phyloP scores from a whole-genome alignment of 1,140 invertebrate genomes.

The Camponotus floridanus region DNA sequence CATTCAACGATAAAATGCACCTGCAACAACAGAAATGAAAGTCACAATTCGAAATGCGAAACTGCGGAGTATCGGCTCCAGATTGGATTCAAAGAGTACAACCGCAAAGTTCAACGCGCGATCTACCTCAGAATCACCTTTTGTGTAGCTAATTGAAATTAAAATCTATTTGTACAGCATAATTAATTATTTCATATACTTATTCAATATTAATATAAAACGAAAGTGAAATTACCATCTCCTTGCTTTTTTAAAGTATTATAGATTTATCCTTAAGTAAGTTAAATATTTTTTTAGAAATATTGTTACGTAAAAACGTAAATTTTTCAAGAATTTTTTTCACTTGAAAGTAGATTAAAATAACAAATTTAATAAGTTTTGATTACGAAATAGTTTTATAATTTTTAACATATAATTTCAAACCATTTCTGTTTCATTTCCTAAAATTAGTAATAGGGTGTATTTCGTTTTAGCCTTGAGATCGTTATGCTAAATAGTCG shows the following conservation, averaged over 20 bases:
- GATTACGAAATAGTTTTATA: neutral
- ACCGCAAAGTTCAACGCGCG: neutral
- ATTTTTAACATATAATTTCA: neutral
- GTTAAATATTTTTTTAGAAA: neutral
- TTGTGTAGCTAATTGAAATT: neutral
- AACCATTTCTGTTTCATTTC: neutral
- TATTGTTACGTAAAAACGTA: neutral
- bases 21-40: constrained; percentile 56
- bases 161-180: constrained; percentile 15
- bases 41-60: constrained; percentile 23
- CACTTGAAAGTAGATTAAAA: neutral
- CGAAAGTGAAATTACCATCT: neutral
- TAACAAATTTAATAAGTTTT: neutral
- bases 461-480: neutral
- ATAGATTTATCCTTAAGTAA: constrained; percentile 13
- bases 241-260: neutral
- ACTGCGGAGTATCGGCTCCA: constrained; percentile 14
- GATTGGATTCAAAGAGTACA: constrained; percentile 32
- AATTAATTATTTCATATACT: too few species aligned
- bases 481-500: constrained; percentile 22
- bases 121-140: constrained; percentile 23
- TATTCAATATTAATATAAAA: constrained; percentile 12
- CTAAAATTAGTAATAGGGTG: neutral
- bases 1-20: constrained; percentile 51
- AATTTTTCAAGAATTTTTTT: neutral